A percentile compares a stretch with the other conserved stretches of the same genome.
phyloP scores from a whole-genome alignment of 2,797 vertebrate species.

The Aulostomus chinensis region DNA sequence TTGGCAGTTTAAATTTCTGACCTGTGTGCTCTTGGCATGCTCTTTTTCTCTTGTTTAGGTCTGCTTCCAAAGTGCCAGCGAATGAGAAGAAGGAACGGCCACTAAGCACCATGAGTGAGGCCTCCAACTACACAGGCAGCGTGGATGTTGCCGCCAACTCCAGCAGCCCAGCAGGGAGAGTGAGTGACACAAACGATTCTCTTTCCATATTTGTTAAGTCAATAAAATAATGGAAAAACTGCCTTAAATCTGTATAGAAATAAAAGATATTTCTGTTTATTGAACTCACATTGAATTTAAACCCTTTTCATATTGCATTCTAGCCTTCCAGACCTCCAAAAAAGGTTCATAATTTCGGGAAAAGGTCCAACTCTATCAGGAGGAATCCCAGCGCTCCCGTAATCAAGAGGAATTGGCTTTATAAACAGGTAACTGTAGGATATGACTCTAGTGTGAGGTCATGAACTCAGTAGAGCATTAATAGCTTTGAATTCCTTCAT shows the following conservation, averaged over 20 bases:
- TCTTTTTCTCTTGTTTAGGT: slow-evolving; percentile 79
- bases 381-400: slow-evolving; percentile 94
- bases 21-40: slow-evolving; percentile 22
- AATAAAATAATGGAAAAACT: no score
- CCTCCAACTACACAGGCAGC: slow-evolving; percentile 87
- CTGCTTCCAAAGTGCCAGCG: slow-evolving; percentile 84
- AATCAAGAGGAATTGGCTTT: slow-evolving; percentile 93
- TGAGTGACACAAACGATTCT: slow-evolving; percentile 69
- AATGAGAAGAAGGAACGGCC: slow-evolving; percentile 92
- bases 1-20: slow-evolving; percentile 15
- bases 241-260: no score
- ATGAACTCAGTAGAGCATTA: no score
- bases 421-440: slow-evolving; percentile 99
- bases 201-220: no score
- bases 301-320: slow-evolving; percentile 37
- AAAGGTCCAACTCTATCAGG: slow-evolving; percentile 97
- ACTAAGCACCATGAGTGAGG: slow-evolving; percentile 89
- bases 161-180: slow-evolving; percentile 89
- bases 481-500: no score
- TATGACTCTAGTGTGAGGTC: no score
- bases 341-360: slow-evolving; percentile 98
- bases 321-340: slow-evolving; percentile 93
- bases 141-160: slow-evolving; percentile 83
- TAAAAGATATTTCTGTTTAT: neutral
- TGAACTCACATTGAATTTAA: slow-evolving; percentile 4